Conservation (phyloP, 2,797 vertebrate species). For the Tangara arthus region DNA sequence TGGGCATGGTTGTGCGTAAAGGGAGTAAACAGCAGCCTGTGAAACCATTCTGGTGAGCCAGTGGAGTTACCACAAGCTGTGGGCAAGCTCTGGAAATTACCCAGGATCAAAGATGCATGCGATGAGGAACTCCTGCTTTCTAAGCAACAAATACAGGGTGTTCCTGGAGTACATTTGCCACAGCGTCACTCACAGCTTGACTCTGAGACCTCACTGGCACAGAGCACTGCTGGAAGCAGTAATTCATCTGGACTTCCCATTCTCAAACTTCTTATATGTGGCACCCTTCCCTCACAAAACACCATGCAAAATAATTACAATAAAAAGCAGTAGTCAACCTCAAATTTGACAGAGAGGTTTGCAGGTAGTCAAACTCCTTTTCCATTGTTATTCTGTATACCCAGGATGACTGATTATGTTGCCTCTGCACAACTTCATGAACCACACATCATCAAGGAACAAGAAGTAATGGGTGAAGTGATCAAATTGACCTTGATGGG, state of each 20-base stretch:
- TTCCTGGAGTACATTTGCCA: not conserved
- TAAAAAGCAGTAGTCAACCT: not conserved
- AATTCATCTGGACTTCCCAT: not conserved
- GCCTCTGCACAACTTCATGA: not conserved
- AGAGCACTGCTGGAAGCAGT: not conserved
- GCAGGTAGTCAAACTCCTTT: not conserved
- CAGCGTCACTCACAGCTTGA: not conserved
- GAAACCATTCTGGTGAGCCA: not conserved
- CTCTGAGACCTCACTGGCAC: not conserved
- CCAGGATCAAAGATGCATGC: not conserved
- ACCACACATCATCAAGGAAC: not conserved
- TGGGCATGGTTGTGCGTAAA: not conserved
- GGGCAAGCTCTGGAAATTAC: not conserved
- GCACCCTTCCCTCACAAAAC: not conserved
- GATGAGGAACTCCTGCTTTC: not conserved
- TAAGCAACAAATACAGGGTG: not conserved
- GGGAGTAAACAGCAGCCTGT: not conserved
- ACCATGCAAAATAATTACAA: not conserved
- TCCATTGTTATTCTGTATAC: not conserved
- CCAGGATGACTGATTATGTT: not conserved
- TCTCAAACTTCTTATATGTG: rapidly evolving
- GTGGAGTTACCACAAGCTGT: not conserved
- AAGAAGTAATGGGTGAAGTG: not conserved
- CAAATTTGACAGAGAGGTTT: not conserved
- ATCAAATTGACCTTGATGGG: not conserved